Conservation (phyloP, 2,113 vertebrate genomes). For the Mus spicilegus region DNA sequence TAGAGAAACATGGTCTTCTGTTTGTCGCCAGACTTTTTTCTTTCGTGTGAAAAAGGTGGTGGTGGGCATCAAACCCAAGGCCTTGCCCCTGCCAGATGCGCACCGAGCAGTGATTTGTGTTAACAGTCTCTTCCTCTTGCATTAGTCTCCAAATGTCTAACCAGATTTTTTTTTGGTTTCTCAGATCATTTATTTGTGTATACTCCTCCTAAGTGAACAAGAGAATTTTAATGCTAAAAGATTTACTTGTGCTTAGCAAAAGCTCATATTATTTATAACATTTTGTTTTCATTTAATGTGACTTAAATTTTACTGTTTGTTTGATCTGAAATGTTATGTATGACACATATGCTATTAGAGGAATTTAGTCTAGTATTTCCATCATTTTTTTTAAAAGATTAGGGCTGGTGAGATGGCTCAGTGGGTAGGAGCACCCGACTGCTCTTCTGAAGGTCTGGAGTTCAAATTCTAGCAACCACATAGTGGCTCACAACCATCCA, state of each 20-base stretch:
- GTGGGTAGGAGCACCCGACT: too few species aligned
- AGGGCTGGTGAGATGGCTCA: too few species aligned
- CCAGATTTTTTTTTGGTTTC: constrained; percentile 29
- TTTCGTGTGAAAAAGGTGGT: neutral
- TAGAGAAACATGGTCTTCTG: neutral
- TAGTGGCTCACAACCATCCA: too few species aligned
- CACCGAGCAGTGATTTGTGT: neutral
- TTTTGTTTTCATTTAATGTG: constrained; percentile 60
- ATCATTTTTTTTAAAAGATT: neutral
- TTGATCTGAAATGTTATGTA: constrained; percentile 45
- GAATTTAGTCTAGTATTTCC: constrained; percentile 54
- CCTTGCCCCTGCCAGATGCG: neutral
- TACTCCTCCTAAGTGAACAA: constrained; percentile 8
- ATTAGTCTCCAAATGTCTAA: neutral
- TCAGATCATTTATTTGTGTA: constrained; percentile 37
- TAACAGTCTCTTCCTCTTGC: too few species aligned
- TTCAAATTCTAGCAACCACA: too few species aligned
- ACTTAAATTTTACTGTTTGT: constrained; percentile 37
- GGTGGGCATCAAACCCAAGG: neutral
- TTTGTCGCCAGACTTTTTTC: constrained; percentile 3
- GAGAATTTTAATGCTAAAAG: constrained; percentile 40
- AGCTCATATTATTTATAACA: neutral
- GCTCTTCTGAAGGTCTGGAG: too few species aligned
- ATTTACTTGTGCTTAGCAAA: constrained; percentile 11
- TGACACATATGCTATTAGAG: constrained; percentile 28